Evolutionary conservation across 1,140 invertebrate species (phyloP).

Genomic region (Cataglyphis hispanica): DNA sequence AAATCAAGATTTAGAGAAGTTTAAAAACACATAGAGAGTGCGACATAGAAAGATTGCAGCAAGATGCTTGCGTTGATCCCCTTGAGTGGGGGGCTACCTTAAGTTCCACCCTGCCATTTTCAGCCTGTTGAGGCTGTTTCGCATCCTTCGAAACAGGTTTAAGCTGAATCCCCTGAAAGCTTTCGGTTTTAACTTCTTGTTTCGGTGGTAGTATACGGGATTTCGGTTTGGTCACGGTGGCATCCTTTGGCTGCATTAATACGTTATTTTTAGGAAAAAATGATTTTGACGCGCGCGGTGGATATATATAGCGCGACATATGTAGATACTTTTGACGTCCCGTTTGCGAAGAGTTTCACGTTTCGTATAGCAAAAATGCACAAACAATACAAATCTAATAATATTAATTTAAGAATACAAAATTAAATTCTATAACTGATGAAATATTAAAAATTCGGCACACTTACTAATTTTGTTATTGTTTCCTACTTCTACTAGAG

Average conservation of each 20-base stretch:
- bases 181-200: constrained; percentile 87
- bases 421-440: constrained; percentile 30
- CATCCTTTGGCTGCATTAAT: constrained; percentile 81
- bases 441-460: constrained; percentile 4
- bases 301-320: not conserved
- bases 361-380: not conserved
- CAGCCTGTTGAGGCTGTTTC: constrained; percentile 84
- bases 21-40: constrained; percentile 37
- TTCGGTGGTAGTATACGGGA: constrained; percentile 85
- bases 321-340: not conserved
- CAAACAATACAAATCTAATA: constrained; percentile 24
- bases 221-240: constrained; percentile 81
- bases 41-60: constrained; percentile 36
- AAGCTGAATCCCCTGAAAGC: constrained; percentile 88
- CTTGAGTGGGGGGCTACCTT: constrained; percentile 82
- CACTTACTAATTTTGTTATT: constrained; percentile 31
- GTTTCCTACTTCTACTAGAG: constrained; percentile 36
- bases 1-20: constrained; percentile 37
- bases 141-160: constrained; percentile 88
- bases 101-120: constrained; percentile 82
- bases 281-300: not conserved
- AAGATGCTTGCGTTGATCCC: constrained; percentile 61
- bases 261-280: constrained; percentile 48
- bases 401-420: constrained; percentile 28
- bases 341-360: not conserved